These are phyloP conservation scores for Clusia tigrina DNA, from an alignment of 2,888 invertebrate species.

Conservation along the genomic window DNA sequence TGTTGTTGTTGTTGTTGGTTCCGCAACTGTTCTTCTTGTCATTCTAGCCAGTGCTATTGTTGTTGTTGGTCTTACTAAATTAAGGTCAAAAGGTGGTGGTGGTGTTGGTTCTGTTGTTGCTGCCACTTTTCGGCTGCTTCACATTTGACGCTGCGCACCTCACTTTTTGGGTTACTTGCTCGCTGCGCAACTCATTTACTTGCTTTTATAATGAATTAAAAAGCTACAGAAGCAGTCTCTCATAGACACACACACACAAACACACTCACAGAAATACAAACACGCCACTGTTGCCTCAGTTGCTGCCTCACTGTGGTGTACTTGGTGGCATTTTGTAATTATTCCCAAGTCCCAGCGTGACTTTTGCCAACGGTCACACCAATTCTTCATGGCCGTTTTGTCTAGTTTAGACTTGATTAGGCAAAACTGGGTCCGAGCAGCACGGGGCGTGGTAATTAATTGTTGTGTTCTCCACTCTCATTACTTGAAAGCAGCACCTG, in stretches of 20 bases:
- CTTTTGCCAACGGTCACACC: not conserved
- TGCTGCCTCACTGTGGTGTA: not conserved
- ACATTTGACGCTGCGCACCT: not conserved
- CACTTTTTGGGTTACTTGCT: slow-evolving; percentile 6
- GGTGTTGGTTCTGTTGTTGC: slow-evolving; percentile 17
- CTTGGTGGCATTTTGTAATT: slow-evolving; percentile 6
- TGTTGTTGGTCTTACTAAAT: slow-evolving; percentile 15
- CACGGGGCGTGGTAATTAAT: not conserved
- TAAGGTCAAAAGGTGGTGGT: slow-evolving; percentile 21
- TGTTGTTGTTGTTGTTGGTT: not conserved
- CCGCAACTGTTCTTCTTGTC: not conserved
- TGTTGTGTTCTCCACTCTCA: too few relatives aligned
- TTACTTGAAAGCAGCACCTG: too few relatives aligned
- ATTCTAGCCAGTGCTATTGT: too few relatives aligned
- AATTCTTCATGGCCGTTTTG: not conserved
- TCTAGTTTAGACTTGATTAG: not conserved
- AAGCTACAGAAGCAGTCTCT: too few relatives aligned
- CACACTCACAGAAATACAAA: too few relatives aligned
- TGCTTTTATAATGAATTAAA: too few relatives aligned
- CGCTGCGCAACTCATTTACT: too few relatives aligned
- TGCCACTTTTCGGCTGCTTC: slow-evolving; percentile 17
- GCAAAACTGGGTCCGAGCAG: not conserved
- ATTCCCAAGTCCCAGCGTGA: not conserved
- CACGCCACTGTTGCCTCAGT: not conserved
- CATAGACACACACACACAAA: too few relatives aligned